phyloP scores from a whole-genome alignment of 2,797 vertebrate genomes.

The Typhlichthys subterraneus region DNA sequence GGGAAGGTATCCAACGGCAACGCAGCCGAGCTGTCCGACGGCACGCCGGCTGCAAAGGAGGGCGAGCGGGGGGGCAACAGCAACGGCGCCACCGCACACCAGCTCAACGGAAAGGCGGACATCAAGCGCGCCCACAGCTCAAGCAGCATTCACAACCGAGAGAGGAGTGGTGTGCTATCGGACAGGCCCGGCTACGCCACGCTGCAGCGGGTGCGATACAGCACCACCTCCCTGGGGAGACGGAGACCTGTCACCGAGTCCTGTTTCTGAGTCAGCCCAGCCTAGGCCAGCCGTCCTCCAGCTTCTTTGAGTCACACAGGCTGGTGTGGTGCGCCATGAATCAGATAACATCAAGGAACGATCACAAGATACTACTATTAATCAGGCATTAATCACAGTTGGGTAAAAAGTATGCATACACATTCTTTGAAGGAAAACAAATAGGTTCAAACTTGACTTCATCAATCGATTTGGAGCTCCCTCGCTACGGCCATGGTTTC shows the following conservation, averaged over 20 bases:
- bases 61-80: conserved; percentile 45
- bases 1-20: conserved; percentile 41
- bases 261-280: conserved; percentile 68
- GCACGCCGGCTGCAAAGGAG: conserved; percentile 60
- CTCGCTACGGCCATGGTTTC: no score
- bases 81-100: conserved; percentile 42
- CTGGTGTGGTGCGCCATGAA: no score
- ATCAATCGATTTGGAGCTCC: no score
- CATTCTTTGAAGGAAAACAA: no score
- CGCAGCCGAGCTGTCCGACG: conserved; percentile 68
- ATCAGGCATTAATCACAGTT: no score
- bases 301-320: neutral
- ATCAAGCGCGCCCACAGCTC: conserved; percentile 84
- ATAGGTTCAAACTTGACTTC: no score
- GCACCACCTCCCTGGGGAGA: conserved; percentile 79
- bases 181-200: conserved; percentile 73
- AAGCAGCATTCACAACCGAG: conserved; percentile 73
- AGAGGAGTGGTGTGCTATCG: conserved; percentile 13
- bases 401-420: no score
- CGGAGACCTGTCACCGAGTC: conserved; percentile 72
- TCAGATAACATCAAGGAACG: no score
- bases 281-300: neutral
- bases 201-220: conserved; percentile 80
- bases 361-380: no score
- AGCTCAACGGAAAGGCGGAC: conserved; percentile 60